These are phyloP conservation scores for Porites cylindrica DNA, from an alignment of 92 coral and sea anemone species.

Conservation along the genomic window DNA sequence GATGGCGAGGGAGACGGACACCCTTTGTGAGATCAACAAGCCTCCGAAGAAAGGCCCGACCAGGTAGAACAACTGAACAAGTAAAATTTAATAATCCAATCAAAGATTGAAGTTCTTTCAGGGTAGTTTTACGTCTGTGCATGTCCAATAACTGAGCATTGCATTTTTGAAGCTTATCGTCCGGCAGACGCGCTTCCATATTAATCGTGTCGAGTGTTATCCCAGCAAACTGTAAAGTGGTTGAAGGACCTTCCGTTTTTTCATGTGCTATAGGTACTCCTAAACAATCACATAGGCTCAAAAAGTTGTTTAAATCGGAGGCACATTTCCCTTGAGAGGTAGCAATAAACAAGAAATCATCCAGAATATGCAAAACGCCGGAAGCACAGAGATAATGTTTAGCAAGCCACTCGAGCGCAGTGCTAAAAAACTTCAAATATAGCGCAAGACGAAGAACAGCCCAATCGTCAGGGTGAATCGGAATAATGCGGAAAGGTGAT, in stretches of 20 bases:
- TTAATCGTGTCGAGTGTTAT: constrained; percentile 50
- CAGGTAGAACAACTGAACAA: no score
- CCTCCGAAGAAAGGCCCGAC: no score
- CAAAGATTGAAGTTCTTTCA: no score
- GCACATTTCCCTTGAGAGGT: constrained; percentile 38
- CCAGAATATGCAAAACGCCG: constrained; percentile 15
- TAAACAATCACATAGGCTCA: constrained; percentile 8
- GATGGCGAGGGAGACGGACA: background rate
- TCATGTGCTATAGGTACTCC: constrained; percentile 44
- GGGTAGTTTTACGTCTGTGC: constrained; percentile 1
- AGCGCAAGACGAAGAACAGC: constrained; percentile 55
- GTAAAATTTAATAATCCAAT: no score
- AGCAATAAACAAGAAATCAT: constrained; percentile 7
- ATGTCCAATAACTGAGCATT: constrained; percentile 39
- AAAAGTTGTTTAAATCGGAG: constrained; percentile 11
- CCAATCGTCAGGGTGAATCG: constrained; percentile 59
- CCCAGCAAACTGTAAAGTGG: constrained; percentile 47
- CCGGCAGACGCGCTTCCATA: constrained; percentile 47
- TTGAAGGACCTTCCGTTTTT: constrained; percentile 40
- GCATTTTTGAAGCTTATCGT: constrained; percentile 48
- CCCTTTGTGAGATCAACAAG: no score
- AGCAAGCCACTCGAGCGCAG: constrained; percentile 53
- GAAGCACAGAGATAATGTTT: constrained; percentile 13
- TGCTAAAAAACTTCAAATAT: constrained; percentile 18
- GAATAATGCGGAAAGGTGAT: constrained; percentile 16